Evolutionary conservation across 2,113 vertebrate species (phyloP).

Genomic region (Pithys albifrons): DNA sequence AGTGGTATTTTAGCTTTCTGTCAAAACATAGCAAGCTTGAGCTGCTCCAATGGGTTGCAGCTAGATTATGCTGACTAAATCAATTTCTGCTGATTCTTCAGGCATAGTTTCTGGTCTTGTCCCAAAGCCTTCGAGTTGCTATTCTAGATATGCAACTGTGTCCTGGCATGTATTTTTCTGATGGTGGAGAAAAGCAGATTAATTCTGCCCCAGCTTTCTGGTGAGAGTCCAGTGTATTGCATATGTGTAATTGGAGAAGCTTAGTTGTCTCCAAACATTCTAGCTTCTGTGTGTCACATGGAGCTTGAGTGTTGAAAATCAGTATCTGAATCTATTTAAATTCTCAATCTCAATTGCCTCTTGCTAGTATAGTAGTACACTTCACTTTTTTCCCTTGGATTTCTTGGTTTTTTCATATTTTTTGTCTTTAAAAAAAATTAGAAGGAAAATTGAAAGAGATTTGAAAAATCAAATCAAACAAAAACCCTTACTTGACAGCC

Average conservation of each 20-base stretch:
- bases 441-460: not conserved
- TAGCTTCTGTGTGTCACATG: not conserved
- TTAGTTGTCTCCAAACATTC: not conserved
- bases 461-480: not conserved
- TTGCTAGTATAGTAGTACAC: not conserved
- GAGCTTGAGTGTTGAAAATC: not conserved
- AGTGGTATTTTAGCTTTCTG: not conserved
- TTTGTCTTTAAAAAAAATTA: not conserved
- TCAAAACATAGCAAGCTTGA: not conserved
- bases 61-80: not conserved
- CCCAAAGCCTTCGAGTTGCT: not conserved
- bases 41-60: not conserved
- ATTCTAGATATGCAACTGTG: not conserved
- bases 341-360: not conserved
- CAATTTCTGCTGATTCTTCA: not conserved
- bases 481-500: not conserved
- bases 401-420: not conserved
- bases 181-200: not conserved
- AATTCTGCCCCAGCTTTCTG: not conserved
- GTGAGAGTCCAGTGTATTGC: not conserved
- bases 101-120: not conserved
- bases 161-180: not conserved
- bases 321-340: not conserved
- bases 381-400: not conserved
- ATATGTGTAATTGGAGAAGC: not conserved